Base-by-base conservation (phyloP, 2,888 invertebrate genomes). In the Miltochrista miniata region DNA sequence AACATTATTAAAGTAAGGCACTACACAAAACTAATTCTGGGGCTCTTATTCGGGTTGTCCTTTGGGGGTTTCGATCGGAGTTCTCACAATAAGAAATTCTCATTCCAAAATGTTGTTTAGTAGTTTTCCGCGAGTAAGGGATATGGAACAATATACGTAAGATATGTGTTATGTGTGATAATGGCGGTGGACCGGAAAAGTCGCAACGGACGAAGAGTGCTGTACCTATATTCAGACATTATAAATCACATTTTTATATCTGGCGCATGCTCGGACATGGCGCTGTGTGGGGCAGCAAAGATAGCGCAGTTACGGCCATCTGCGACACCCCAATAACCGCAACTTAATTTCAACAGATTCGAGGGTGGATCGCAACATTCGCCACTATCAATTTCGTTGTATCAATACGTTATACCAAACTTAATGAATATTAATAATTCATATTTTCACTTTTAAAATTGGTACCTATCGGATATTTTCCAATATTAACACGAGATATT, bases 201-300 rank as follows among this genome's bases (percentile, higher is more conserved):
- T 60, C 63, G 59, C 61, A 65, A 62, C 83, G 83, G 83, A 85
- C 82, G 75, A 76, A 72, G 72, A 72, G 15, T 33, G 68, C 74
- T 71, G 76, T 79, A 7, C 18, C 7, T 73, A 76, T 79, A 60
- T 68, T 74, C 64, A 53, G 59, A 64, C 76, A 81, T 24, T 24
- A 24, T 86, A 87, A 87, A 87, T 88, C 83, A 87, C 83, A 87
- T 87, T 88, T 87, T 87, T 87, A 86, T 82, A 81, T 77, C 84
- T 82, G 79, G 79, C 80, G 74, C 80, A 81, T 81, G 79, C 76
- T 80, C 72, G 68, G 64, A 68, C 69, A 11, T 14, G 34, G 68
- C 66, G 67, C 42, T 51, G 34, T 42, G 45, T 72, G 70, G 70
- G 5, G 68, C 67, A 74, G 70, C 69, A 63, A 64, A 70, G 75